phyloP scores from a whole-genome alignment of 1,140 invertebrate genomes.

The Calliopsis andreniformis region DNA sequence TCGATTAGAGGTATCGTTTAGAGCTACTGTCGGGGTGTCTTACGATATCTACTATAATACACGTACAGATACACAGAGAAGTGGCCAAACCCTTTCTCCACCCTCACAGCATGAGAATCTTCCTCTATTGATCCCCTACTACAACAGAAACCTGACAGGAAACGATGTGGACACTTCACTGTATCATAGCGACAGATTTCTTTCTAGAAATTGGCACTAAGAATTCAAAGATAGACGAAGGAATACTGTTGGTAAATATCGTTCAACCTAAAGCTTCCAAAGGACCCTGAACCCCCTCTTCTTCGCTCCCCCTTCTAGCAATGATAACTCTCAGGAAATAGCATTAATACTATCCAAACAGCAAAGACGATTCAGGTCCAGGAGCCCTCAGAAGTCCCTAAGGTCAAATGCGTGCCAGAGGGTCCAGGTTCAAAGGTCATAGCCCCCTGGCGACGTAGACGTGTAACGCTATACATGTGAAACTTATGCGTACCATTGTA shows the following conservation, averaged over 20 bases:
- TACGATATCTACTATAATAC: constrained; percentile 39
- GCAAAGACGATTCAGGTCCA: too few relatives aligned
- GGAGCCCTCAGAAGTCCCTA: neutral
- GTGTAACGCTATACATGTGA: neutral
- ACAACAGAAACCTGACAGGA: neutral
- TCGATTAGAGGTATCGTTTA: constrained; percentile 32
- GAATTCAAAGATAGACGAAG: constrained; percentile 68
- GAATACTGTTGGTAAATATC: constrained; percentile 72
- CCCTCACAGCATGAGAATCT: neutral
- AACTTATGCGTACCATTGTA: neutral
- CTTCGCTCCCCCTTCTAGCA: too few relatives aligned
- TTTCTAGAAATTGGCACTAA: constrained; percentile 69
- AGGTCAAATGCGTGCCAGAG: neutral
- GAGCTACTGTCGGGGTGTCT: constrained; percentile 12
- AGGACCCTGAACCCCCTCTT: too few relatives aligned
- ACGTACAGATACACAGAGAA: constrained; percentile 43
- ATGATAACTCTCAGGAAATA: too few relatives aligned
- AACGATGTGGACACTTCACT: neutral
- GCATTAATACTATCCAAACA: too few relatives aligned
- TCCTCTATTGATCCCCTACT: too few relatives aligned
- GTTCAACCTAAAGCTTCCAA: constrained; percentile 14
- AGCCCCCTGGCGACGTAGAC: neutral
- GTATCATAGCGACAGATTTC: constrained; percentile 36
- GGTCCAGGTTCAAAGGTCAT: neutral
- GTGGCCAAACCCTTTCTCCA: neutral